Evolutionary conservation across 2,113 vertebrate species (phyloP).

Genomic region (Eptesicus fuscus): DNA sequence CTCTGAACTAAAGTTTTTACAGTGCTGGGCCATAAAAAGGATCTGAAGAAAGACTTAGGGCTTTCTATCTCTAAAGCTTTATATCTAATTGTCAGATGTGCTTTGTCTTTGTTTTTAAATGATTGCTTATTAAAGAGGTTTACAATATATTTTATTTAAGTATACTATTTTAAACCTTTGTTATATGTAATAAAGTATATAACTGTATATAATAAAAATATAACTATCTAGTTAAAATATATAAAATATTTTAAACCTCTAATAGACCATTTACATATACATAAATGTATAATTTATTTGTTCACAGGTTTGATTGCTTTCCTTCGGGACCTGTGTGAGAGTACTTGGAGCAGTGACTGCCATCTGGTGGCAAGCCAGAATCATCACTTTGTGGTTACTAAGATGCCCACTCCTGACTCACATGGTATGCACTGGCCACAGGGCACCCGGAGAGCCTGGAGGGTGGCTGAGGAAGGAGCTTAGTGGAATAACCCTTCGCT

Average conservation of each 20-base stretch:
- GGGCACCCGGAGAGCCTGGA: background rate
- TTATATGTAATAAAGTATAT: background rate
- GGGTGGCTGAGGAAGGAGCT: background rate
- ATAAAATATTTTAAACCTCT: background rate
- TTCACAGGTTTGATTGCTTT: constrained; percentile 39
- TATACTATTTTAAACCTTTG: background rate
- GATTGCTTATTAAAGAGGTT: constrained; percentile 18
- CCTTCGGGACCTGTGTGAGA: background rate
- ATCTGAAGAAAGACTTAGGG: background rate
- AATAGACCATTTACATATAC: background rate
- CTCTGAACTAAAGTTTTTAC: background rate
- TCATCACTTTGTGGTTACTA: background rate
- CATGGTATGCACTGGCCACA: background rate
- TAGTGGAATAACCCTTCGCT: background rate
- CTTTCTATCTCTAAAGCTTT: background rate
- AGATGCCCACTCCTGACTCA: background rate
- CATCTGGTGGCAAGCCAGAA: constrained; percentile 68
- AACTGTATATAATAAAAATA: background rate
- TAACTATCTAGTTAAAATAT: constrained; percentile 4
- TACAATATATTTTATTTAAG: constrained; percentile 34
- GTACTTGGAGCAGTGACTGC: constrained; percentile 56
- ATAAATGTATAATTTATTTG: background rate
- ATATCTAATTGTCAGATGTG: background rate
- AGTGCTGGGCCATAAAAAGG: background rate
- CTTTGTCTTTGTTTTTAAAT: constrained; percentile 49